phyloP scores from a whole-genome alignment of 2,888 invertebrate genomes.

The Sinohyriopsis cumingii region DNA sequence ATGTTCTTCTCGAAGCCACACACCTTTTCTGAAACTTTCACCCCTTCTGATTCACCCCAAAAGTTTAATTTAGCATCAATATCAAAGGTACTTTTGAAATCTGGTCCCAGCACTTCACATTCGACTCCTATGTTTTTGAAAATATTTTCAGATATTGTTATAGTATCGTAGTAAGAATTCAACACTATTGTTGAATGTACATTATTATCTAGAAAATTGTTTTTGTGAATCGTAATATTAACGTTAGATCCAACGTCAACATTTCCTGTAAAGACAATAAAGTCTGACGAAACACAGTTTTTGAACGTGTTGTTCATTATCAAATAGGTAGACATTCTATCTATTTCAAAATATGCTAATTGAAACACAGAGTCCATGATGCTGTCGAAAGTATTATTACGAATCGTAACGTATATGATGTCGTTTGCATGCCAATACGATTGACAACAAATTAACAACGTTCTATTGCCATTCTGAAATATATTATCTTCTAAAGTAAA shows the following conservation, averaged over 20 bases:
- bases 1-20: constrained; percentile 30
- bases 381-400: constrained; percentile 5
- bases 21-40: constrained; percentile 8
- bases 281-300: not conserved
- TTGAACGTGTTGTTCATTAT: not conserved
- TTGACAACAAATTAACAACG: not conserved
- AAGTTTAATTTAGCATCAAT: constrained; percentile 15
- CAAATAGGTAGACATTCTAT: not conserved
- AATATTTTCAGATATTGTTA: constrained; percentile 1
- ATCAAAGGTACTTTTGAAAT: not conserved
- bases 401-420: not conserved
- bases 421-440: not conserved
- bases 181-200: not conserved
- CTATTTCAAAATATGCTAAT: not conserved
- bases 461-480: constrained; percentile 10
- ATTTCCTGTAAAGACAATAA: constrained; percentile 1
- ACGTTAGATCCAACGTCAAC: not conserved
- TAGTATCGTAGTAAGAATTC: constrained; percentile 1
- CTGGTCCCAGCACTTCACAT: constrained; percentile 1
- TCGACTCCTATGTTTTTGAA: not conserved
- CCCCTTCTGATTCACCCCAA: constrained; percentile 6
- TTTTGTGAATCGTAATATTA: constrained; percentile 1
- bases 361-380: not conserved
- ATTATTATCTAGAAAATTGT: not conserved
- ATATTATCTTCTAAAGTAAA: constrained; percentile 14